These are phyloP conservation scores for Sinopyrophorus schimmeli DNA, from an alignment of 2,888 invertebrate genomes.

Conservation along the genomic window DNA sequence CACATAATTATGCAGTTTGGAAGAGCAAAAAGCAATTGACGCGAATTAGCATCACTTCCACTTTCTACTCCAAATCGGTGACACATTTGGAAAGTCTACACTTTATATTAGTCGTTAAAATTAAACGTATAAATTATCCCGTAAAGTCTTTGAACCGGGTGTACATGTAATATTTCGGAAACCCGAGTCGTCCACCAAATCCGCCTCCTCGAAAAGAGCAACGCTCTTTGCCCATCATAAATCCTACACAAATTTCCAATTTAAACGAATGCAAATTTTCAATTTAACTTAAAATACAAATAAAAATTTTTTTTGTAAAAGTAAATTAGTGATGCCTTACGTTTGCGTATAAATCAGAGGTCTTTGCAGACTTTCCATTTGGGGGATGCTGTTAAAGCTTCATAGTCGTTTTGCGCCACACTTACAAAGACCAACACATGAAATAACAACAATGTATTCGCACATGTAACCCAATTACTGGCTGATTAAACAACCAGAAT, in stretches of 20 bases:
- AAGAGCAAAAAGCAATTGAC: neutral
- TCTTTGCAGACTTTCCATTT: constrained; percentile 4
- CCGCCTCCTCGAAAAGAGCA: too few species aligned
- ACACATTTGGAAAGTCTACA: neutral
- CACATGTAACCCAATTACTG: constrained; percentile 13
- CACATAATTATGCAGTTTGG: too few species aligned
- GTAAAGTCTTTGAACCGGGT: too few species aligned
- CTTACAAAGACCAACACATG: constrained; percentile 1
- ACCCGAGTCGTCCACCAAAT: too few species aligned
- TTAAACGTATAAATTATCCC: too few species aligned
- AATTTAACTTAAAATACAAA: neutral
- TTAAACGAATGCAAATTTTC: too few species aligned
- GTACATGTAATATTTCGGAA: too few species aligned
- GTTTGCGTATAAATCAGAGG: constrained; percentile 1
- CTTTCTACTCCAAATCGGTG: neutral
- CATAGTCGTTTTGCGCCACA: too few species aligned
- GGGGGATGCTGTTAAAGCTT: too few species aligned
- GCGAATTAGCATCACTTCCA: neutral
- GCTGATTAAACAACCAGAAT: constrained; percentile 10
- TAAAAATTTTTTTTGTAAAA: neutral
- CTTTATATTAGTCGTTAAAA: too few species aligned
- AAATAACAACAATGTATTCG: neutral
- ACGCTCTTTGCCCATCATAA: too few species aligned
- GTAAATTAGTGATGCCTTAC: constrained; percentile 1
- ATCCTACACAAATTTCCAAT: too few species aligned